Conservation (phyloP, 2,113 vertebrate species). For the Engraulis encrasicolus region DNA sequence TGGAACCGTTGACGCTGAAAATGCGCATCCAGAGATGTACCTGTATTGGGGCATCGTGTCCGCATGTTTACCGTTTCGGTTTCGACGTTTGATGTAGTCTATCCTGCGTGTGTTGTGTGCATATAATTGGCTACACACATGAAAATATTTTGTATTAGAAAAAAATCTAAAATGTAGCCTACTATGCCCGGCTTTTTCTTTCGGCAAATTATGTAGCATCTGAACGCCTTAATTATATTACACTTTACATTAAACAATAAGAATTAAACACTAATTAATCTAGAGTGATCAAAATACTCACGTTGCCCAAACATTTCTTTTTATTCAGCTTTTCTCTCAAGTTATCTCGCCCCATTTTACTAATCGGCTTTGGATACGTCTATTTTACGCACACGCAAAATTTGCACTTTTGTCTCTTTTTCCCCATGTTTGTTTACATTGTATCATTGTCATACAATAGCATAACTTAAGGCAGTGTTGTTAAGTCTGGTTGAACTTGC, state of each 20-base stretch:
- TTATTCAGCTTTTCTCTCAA: too few species aligned
- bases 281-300: too few species aligned
- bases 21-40: not conserved
- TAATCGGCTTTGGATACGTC: too few species aligned
- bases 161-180: not conserved
- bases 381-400: too few species aligned
- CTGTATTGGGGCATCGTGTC: not conserved
- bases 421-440: not conserved
- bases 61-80: not conserved
- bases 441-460: not conserved
- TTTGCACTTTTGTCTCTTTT: not conserved
- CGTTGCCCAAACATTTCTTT: too few species aligned
- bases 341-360: too few species aligned
- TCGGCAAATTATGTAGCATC: not conserved
- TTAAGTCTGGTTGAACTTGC: not conserved
- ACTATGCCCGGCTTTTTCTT: not conserved
- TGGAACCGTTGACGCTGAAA: not conserved
- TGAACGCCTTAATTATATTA: too few species aligned
- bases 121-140: not conserved
- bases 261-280: too few species aligned
- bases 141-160: not conserved
- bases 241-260: too few species aligned
- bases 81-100: not conserved
- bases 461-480: not conserved
- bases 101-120: not conserved